Conservation (phyloP, 2,888 invertebrate genomes). For the Nasonia oneida region DNA sequence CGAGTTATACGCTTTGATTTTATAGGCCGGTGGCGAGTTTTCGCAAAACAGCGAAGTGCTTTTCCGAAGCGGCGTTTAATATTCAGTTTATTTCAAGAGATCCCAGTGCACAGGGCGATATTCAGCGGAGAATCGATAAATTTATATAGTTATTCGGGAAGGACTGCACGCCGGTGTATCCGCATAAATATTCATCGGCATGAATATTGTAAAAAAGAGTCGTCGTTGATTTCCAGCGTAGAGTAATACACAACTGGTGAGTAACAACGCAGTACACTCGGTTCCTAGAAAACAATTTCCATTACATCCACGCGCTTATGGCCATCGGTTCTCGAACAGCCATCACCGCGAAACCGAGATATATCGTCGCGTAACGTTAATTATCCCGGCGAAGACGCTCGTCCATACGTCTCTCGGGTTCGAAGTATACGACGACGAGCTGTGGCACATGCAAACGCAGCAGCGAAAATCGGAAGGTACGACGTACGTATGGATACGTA, state of each 20-base stretch:
- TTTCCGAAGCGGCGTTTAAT: constrained; percentile 31
- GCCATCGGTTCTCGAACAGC: not conserved
- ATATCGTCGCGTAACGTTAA: not conserved
- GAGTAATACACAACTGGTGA: not conserved
- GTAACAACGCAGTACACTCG: not conserved
- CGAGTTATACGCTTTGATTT: constrained; percentile 18
- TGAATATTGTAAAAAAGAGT: not conserved
- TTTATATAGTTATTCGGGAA: not conserved
- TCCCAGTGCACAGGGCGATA: too few relatives aligned
- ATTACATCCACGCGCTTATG: not conserved
- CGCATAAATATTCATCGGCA: not conserved
- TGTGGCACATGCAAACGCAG: constrained; percentile 13
- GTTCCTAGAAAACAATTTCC: constrained; percentile 8
- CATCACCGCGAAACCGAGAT: not conserved
- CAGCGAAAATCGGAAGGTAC: not conserved
- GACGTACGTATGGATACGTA: not conserved
- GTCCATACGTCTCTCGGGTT: not conserved
- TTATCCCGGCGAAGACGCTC: not conserved
- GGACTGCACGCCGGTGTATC: not conserved
- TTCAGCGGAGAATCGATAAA: not conserved
- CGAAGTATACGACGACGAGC: not conserved
- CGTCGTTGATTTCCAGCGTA: not conserved
- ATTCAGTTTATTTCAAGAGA: constrained; percentile 30
- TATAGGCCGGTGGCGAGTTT: constrained; percentile 20
- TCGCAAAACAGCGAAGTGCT: constrained; percentile 36